Conservation (phyloP, 2,797 vertebrate genomes). For the Eulemur rubriventer region DNA sequence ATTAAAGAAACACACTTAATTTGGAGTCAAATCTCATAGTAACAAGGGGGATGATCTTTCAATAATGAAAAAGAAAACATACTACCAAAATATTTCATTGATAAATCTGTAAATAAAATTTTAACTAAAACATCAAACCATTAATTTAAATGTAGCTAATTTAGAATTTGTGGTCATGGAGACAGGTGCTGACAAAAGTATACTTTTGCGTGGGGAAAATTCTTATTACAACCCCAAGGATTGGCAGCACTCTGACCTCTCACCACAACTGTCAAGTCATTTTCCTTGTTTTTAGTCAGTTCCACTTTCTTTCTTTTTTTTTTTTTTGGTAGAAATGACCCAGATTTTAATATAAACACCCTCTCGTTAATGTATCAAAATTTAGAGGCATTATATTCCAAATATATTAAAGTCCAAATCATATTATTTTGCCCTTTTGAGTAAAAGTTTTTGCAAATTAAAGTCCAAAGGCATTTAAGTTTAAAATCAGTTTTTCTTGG, state of each 20-base stretch:
- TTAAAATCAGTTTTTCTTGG: conserved; percentile 13
- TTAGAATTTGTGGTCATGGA: not conserved
- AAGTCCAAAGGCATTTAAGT: not conserved
- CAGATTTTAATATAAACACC: not conserved
- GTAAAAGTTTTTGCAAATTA: not conserved
- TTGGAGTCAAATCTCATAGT: not conserved
- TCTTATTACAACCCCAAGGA: not conserved
- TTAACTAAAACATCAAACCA: not conserved
- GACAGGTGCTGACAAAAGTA: conserved; percentile 42
- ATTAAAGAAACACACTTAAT: not conserved
- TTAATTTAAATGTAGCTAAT: not conserved
- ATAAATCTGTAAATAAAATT: not conserved
- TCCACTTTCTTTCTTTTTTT: too few relatives aligned
- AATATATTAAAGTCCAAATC: not conserved
- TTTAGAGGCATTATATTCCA: not conserved
- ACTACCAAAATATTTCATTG: not conserved
- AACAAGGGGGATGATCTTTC: not conserved
- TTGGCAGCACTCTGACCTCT: not conserved
- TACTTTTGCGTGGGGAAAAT: conserved; percentile 72
- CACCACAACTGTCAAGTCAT: not conserved
- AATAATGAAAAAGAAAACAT: not conserved
- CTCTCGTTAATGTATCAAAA: not conserved
- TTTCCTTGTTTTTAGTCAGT: not conserved
- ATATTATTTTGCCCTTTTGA: not conserved
- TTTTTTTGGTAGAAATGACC: not conserved